Base-by-base conservation (phyloP, 53 echinoderm and acorn worm species). In the Echinarachnius parma region DNA sequence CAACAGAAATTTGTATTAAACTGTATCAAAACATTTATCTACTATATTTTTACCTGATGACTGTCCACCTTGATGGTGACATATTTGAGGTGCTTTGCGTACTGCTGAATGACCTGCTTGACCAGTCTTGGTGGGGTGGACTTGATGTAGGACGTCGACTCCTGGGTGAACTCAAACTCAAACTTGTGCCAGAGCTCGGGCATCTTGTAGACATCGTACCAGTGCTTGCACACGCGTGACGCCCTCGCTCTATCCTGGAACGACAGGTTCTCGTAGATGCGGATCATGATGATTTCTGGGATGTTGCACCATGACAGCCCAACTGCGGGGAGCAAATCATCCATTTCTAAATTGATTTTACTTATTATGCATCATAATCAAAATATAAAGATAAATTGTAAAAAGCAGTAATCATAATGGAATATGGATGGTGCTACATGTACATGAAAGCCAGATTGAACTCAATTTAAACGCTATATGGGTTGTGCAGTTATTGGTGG, bases 31-130 rank as follows among this genome's bases (percentile, higher is more conserved):
- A n/a, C n/a, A n/a, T n/a, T n/a, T n/a, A n/a, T n/a, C n/a, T n/a
- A n/a, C n/a, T n/a, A n/a, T n/a, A n/a, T n/a, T n/a, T n/a, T n/a
- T 14, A 72, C 74, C 74, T 68, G 79, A 53, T 83, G 82, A 34
- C 86, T 81, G 77, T 93, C 93, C 26, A 93, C 81, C 76, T 86
- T 89, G 59, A 93, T 75, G 53, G 82, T 75, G 45, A 93, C 93
- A 62, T 76, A 89, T 23, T 66, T 66, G 22, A 93, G 64, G 75
- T 93, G 86, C 9, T 82, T 64, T 23, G 69, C 52, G 64, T 93
- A 89, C 66, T 83, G 86, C 64, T 86, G 68, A 27, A 93, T 56
- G 23, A 93, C 86, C 78, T 89, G 75, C 52, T 76, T 83, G 34
- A 90, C 78, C 52, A 93, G 71, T n/a, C 70, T 65, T 9, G 46